Conservation (phyloP, 1,140 invertebrate genomes). For the Zophobas atratus region DNA sequence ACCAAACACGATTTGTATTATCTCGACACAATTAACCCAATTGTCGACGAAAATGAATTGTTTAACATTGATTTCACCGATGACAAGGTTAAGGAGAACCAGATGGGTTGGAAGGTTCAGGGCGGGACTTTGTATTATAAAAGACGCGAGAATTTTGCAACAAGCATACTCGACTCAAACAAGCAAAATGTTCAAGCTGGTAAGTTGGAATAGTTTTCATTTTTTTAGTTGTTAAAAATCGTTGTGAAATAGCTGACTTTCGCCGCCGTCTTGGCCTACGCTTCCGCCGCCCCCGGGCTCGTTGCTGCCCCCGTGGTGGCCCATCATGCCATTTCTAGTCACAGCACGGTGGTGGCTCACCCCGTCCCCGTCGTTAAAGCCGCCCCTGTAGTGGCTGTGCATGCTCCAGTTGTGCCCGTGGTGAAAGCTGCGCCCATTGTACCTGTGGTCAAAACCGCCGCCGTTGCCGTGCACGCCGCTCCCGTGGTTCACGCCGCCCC, state of each 20-base stretch:
- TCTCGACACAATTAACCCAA: conserved; percentile 20
- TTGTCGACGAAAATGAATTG: conserved; percentile 4
- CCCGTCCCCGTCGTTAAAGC: conserved; percentile 68
- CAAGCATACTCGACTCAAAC: not conserved
- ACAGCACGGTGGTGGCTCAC: conserved; percentile 69
- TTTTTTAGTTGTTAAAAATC: not conserved
- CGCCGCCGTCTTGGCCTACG: conserved; percentile 70
- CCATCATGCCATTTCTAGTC: conserved; percentile 70
- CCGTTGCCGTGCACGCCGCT: conserved; percentile 56
- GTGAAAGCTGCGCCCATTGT: conserved; percentile 63
- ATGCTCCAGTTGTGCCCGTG: conserved; percentile 53
- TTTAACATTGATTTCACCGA: conserved; percentile 18
- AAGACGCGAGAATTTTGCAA: not conserved
- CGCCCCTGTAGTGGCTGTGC: conserved; percentile 66
- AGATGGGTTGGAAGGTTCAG: conserved; percentile 12
- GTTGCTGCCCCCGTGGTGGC: conserved; percentile 67
- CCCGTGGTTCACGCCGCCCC: conserved; percentile 67
- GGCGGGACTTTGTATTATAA: not conserved
- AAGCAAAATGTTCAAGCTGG: conserved; percentile 29
- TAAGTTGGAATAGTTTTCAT: not conserved
- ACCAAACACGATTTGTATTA: conserved; percentile 3
- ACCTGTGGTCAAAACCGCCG: conserved; percentile 67
- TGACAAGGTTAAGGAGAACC: conserved; percentile 34
- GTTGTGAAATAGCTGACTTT: conserved; percentile 8
- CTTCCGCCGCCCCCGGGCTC: conserved; percentile 69